These are phyloP conservation scores for Andrena flavipes DNA, from an alignment of 2,888 invertebrate genomes.

Conservation along the genomic window DNA sequence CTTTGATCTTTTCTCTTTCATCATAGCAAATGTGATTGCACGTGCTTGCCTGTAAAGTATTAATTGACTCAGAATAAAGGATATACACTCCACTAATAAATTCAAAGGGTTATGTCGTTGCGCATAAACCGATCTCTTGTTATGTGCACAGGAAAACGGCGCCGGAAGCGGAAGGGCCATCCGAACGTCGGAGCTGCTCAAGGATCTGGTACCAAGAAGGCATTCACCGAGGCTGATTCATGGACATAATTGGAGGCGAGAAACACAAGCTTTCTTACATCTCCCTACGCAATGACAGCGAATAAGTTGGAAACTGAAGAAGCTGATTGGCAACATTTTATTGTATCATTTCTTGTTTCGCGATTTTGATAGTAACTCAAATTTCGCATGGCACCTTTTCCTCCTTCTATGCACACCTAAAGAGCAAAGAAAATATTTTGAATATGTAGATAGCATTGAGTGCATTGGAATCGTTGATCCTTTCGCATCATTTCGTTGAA, in stretches of 20 bases:
- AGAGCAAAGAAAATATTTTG: neutral
- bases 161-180: constrained; percentile 76
- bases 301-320: constrained; percentile 10
- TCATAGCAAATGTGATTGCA: neutral
- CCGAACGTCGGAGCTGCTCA: constrained; percentile 42
- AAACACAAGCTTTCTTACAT: neutral
- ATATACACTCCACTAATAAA: constrained; percentile 58
- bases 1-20: neutral
- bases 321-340: constrained; percentile 22
- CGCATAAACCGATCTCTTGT: constrained; percentile 75
- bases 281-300: neutral
- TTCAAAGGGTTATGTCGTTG: constrained; percentile 66
- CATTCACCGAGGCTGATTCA: constrained; percentile 72
- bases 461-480: neutral
- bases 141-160: constrained; percentile 80
- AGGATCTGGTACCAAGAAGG: constrained; percentile 65
- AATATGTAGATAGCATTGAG: neutral
- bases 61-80: neutral
- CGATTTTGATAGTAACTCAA: neutral
- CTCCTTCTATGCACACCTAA: neutral
- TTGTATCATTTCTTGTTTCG: constrained; percentile 37
- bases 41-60: neutral
- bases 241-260: constrained; percentile 69
- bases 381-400: neutral
- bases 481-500: neutral